Evolutionary conservation across 2,888 invertebrate species (phyloP), one percentile per base, ranked within the genome.

Genomic region (Hartigia nigra): DNA sequence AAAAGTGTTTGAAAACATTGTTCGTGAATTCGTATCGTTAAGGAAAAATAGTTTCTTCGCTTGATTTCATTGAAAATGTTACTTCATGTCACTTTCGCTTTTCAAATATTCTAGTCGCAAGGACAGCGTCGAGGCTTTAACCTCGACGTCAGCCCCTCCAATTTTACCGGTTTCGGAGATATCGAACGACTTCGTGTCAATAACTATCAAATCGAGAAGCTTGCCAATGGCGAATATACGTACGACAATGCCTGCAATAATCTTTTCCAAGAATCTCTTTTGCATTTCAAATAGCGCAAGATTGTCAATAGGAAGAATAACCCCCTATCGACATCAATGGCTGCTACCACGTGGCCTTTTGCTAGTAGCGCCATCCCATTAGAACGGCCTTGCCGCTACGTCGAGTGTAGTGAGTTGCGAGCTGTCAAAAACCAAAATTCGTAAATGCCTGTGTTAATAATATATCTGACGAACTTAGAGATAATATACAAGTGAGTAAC

Each of bases 211-310:
- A 55, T 55, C 23, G 23, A 55, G 55, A 55, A 55, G 1, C 23
- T 14, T 55, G 23, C 55, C 23, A 55, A 55, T 55, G 23, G 9
- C 55, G 55, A 55, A 55, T 23, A 23, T 55, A 23, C 55, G 55
- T 55, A 55, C 5, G 9, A 23, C 23, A 55, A 55, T 55, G 55
- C 9, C 9, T 55, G 55, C 55, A 55, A 23, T 5, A 55, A 9
- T 1, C 55, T 55, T 84, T 86, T 87, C 86, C 83, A 77, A 85
- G 87, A 88, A 88, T 80, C 81, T 85, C 86, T 85, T 88, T 87
- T 88, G 88, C 89, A 89, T 89, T 85, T 86, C 87, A 88, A 89
- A 88, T 88, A 84, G 87, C 85, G 82, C 81, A 84, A 81, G 82
- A 84, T 82, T 82, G n/a, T n/a, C 83, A 79, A 79, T 55, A 23